Base-by-base conservation (phyloP, 2,113 vertebrate genomes). In the Trinectes maculatus region DNA sequence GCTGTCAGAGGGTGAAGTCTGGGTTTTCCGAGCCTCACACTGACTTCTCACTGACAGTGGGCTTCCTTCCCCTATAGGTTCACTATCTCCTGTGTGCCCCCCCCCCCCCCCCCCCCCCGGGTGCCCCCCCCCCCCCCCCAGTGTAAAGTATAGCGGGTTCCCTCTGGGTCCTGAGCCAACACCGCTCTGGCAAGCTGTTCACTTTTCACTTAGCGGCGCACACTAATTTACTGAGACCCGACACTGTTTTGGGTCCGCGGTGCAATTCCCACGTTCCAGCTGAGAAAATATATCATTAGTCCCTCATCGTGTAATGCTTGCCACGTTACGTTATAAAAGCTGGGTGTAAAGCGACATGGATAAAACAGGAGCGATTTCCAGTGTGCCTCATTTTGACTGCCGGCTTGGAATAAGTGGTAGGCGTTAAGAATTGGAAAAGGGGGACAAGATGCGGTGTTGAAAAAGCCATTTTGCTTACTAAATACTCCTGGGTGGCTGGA, bases 251-350 rank as follows among this genome's bases (percentile, higher is more conserved):
- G 65, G 84, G 82, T 80, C 80, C 69, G 74, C 83, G 82, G 85
- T 80, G 65, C 75, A 80, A 85, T 89, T 87, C 81, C 82, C 83
- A 83, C 76, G 72, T 85, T 90, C 84, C 92, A 93, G 91, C 92
- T 93, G 89, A 91, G 87, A 91, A 93, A 93, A 93, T 93, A 92
- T 92, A 93, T 91, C 83, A 92, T 91, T 93, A 91, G 87, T 87
- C 81, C 77, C 87, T 91, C 79, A 81, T 85, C 77, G 75, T 90
- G 88, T 91, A 91, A 93, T 90, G 89, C 79, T 89, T 92, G 93
- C 91, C 92, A 91, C 86, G 83, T 91, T 92, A 87, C 78, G 82
- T 89, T 92, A 91, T 91, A 88, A 90, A 89, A 89, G 81, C 83
- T 76, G 77, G 78, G 88, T 86, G 85, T 91, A 85, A 92, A 86